Base-by-base conservation (phyloP, 1,140 invertebrate species). In the Bathynomus jamesi region DNA sequence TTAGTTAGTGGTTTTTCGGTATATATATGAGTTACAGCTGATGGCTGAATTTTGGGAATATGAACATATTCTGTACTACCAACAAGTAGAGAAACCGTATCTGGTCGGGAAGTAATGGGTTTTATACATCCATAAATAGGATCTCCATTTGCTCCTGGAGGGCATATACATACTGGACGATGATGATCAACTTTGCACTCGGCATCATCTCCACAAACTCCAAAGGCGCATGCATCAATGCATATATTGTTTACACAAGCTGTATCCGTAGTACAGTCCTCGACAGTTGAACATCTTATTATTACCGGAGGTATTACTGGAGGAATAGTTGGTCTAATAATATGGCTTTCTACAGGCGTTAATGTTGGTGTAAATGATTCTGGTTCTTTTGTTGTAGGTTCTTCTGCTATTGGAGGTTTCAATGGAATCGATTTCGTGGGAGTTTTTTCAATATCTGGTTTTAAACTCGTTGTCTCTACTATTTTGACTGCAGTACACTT, bases 191-290 rank as follows among this genome's bases (percentile, higher is more conserved):
- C 89, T 78, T 85, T 84, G 79, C 92, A 95, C 32, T 86, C 82
- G 10, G 91, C 87, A 81, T 93, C 91, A 68, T 84, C 84, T 60
- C 91, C 91, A 81, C 91, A 94, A 71, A 81, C 27, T 73, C 76
- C 46, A 24, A 85, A 84, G n/a, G 83, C 81, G 73, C 87, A 88
- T 24, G 86, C 86, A 81, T 88, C 85, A 21, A 82, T 82, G 71
- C 87, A 88, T 71, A 85, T 83, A 11, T 84, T 82, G 64, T 76
- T 73, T 31, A 86, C 81, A 67, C 87, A 89, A 64, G 87, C 79
- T 0, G 92, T 91, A 76, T 89, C 88, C 8, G 85, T 82, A 30
- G 91, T 91, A 80, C 93, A 95, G 1, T 90, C 90, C 79, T 89
- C 90, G 65, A 53, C 87, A 85, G 7, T 88, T 85, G 24, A 83